Percentiles rank a stretch among this genome's conserved stretches.
These are phyloP conservation scores for Melikaiella ostensackeni DNA, from an alignment of 2,888 invertebrate species.

Conservation along the genomic window DNA sequence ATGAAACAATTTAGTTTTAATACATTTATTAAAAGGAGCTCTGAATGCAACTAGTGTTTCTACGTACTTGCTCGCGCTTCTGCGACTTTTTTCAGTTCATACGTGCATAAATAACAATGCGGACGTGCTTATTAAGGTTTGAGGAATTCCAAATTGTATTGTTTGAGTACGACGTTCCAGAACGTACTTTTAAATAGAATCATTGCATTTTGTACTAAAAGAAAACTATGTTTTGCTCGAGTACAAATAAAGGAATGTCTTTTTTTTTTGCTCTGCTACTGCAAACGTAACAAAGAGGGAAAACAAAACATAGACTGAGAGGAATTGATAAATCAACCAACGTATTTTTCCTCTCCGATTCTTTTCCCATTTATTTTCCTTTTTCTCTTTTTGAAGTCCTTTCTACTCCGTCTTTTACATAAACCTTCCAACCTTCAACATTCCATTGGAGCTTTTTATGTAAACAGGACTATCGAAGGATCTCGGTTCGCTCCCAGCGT, in stretches of 20 bases:
- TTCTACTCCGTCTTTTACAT: slow-evolving; percentile 28
- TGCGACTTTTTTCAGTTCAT: slow-evolving; percentile 8
- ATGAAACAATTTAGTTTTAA: background rate
- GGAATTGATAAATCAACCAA: slow-evolving; percentile 32
- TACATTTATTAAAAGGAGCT: background rate
- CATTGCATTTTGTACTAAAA: background rate
- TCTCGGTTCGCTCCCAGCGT: background rate
- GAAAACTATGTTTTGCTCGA: slow-evolving; percentile 10
- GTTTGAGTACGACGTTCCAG: background rate
- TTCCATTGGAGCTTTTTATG: slow-evolving; percentile 23
- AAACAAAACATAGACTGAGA: slow-evolving; percentile 19
- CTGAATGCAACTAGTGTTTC: slow-evolving; percentile 30
- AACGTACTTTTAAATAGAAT: slow-evolving; percentile 28
- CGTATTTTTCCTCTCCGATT: slow-evolving; percentile 39
- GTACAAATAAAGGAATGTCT: background rate
- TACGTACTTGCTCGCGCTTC: background rate
- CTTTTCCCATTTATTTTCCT: slow-evolving; percentile 33
- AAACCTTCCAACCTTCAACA: slow-evolving; percentile 19
- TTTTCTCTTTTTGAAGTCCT: slow-evolving; percentile 24
- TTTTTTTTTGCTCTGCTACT: slow-evolving; percentile 5
- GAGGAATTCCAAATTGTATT: slow-evolving; percentile 26
- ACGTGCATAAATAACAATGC: slow-evolving; percentile 19
- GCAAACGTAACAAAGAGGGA: slow-evolving; percentile 32
- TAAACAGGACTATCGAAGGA: slow-evolving; percentile 12
- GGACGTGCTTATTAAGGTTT: slow-evolving; percentile 6